Percentiles rank a stretch among this genome's conserved stretches.
phyloP scores from a whole-genome alignment of 2,888 invertebrate genomes.

The Adelognathus sp. region DNA sequence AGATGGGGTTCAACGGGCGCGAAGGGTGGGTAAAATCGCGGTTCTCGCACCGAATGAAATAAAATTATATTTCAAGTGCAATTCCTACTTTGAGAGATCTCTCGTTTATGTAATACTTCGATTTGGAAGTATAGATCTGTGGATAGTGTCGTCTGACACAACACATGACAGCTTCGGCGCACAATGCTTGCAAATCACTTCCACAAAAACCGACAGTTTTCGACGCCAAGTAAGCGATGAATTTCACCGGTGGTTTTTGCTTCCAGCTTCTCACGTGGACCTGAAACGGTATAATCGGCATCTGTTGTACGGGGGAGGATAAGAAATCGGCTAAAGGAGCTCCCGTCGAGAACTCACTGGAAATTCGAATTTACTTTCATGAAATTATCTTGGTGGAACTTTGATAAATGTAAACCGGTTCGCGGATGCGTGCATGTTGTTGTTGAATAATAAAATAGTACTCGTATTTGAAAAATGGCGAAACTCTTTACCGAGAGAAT shows the following conservation, averaged over 20 bases:
- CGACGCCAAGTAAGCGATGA: slow-evolving; percentile 84
- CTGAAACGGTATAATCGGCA: slow-evolving; percentile 70
- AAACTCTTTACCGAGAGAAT: slow-evolving; percentile 85
- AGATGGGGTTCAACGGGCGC: too few relatives aligned
- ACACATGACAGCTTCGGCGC: slow-evolving; percentile 85
- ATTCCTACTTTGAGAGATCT: slow-evolving; percentile 84
- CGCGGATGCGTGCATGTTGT: too few relatives aligned
- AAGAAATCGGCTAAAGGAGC: too few relatives aligned
- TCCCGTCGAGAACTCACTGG: too few relatives aligned
- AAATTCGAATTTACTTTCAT: too few relatives aligned
- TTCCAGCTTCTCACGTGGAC: slow-evolving; percentile 82
- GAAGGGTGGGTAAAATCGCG: too few relatives aligned
- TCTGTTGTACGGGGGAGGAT: too few relatives aligned
- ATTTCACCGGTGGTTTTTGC: slow-evolving; percentile 81
- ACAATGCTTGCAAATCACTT: slow-evolving; percentile 85
- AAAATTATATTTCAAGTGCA: neutral
- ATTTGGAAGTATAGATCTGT: slow-evolving; percentile 84
- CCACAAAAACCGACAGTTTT: slow-evolving; percentile 84
- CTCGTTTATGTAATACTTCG: slow-evolving; percentile 83
- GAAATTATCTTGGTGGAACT: too few relatives aligned
- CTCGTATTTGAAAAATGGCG: too few relatives aligned
- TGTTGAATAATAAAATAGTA: too few relatives aligned
- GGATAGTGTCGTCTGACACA: slow-evolving; percentile 84
- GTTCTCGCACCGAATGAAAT: too few relatives aligned
- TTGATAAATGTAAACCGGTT: too few relatives aligned